Evolutionary conservation across 2,113 vertebrate species (phyloP).

Genomic region (Microcebus ravelobensis): DNA sequence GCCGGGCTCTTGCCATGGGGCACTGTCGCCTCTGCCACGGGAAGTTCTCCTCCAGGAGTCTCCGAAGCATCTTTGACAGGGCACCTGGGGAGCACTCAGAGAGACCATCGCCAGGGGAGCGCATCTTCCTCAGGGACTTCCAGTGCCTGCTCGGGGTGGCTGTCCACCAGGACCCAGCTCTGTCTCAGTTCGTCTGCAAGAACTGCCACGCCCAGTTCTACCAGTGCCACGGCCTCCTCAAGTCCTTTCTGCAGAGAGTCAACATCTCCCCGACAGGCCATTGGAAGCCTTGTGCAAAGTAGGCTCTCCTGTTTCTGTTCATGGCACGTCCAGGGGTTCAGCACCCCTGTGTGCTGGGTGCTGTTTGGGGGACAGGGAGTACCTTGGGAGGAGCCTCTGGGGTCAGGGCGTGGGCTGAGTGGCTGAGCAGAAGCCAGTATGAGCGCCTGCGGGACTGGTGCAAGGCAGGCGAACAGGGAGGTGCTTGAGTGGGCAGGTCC

Average conservation of each 20-base stretch:
- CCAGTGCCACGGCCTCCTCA: slow-evolving; percentile 93
- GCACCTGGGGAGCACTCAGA: slow-evolving; percentile 79
- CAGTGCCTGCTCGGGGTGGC: slow-evolving; percentile 93
- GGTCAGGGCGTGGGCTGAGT: neutral
- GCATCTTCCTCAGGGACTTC: slow-evolving; percentile 93
- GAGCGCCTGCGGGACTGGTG: neutral
- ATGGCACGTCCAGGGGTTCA: neutral
- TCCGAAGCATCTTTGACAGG: slow-evolving; percentile 91
- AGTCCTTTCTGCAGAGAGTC: slow-evolving; percentile 92
- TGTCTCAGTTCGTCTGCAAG: slow-evolving; percentile 95
- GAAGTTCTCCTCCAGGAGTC: slow-evolving; percentile 92
- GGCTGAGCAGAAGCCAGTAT: neutral
- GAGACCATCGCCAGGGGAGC: slow-evolving; percentile 83
- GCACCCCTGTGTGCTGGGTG: neutral
- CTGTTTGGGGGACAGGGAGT: neutral
- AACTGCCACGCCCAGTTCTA: slow-evolving; percentile 97
- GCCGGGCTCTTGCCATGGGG: slow-evolving; percentile 84
- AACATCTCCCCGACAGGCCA: slow-evolving; percentile 86
- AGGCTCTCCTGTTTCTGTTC: neutral
- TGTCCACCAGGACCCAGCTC: slow-evolving; percentile 88
- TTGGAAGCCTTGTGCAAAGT: slow-evolving; percentile 84
- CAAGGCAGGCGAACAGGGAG: neutral
- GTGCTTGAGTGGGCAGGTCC: neutral
- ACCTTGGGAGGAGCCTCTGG: neutral
- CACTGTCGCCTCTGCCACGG: slow-evolving; percentile 97